phyloP scores from a whole-genome alignment of 1,140 invertebrate species.

The Penaeus indicus region DNA sequence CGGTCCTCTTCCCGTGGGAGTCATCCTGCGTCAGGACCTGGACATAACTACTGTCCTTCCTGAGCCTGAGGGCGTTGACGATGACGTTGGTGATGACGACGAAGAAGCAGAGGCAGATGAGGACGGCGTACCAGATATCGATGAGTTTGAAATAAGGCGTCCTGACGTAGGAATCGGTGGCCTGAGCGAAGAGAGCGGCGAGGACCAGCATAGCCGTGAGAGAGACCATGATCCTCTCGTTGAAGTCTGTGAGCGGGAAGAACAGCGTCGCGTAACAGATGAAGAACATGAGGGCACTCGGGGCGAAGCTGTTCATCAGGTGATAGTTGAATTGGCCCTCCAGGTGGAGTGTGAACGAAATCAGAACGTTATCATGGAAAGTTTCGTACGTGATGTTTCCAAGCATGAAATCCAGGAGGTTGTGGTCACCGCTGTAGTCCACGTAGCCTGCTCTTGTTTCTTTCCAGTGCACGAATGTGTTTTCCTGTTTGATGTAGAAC shows the following conservation, averaged over 20 bases:
- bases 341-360: conserved; percentile 33
- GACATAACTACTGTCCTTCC: not conserved
- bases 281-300: conserved; percentile 47
- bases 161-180: conserved; percentile 28
- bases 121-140: conserved; percentile 43
- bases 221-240: conserved; percentile 52
- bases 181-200: conserved; percentile 38
- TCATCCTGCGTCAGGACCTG: not conserved
- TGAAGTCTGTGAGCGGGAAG: conserved; percentile 39
- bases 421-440: not conserved
- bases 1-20: not conserved
- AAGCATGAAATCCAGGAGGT: conserved; percentile 18
- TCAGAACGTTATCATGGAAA: not conserved
- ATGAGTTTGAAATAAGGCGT: conserved; percentile 50
- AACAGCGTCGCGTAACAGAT: conserved; percentile 42
- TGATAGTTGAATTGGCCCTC: conserved; percentile 32
- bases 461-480: not conserved
- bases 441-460: not conserved
- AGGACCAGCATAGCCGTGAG: conserved; percentile 46
- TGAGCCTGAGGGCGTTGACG: not conserved
- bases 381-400: not conserved
- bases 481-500: conserved; percentile 6
- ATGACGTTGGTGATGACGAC: conserved; percentile 42
- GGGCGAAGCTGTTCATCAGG: conserved; percentile 37
- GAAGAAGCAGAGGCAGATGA: conserved; percentile 46